Evolutionary conservation across 2,797 vertebrate species (phyloP), one percentile per base, ranked within the genome.

Genomic region (Knipowitschia caucasica): DNA sequence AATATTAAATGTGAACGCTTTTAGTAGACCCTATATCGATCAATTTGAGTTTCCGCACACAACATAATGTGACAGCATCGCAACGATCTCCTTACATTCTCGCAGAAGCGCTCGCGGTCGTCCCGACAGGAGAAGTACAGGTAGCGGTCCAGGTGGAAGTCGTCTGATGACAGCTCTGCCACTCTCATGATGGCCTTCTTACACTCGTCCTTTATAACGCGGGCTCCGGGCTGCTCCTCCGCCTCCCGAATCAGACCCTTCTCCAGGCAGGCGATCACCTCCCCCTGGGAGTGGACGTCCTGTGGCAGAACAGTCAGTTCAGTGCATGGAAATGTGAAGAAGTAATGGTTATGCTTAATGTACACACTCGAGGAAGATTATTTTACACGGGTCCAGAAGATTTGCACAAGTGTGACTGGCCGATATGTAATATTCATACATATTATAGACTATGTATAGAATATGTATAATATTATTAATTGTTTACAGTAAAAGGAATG

Each of bases 201-300:
- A 59, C 97, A 99, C 0, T 90, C 89, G 0, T 96, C 94, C 10
- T 87, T 93, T 67, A 99, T 92, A 53, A 71, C 5, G 12, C 84
- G 81, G 0, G 58, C 70, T 4, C 88, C 82, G 1, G 85, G 82
- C 8, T 77, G 83, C 54, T 93, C 89, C 78, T 99, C 95, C 0
- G 84, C 93, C 66, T 97, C 94, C 18, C 87, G 92, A 4, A 98
- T 93, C 66, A 99, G 78, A 5, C 86, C 94, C 67, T 95, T 98
- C 77, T 99, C 97, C 81, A 99, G 81, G 69, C 97, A 99, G 0
- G 94, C 90, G 0, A 99, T 97, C 53, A 98, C 96, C 58, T 95
- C 95, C 0, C 97, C 97, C 76, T 99, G 97, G 0, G 96, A 98
- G 81, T 99, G 96, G 55, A 94, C 47, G 67, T 98, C 95, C 97